phyloP scores from a whole-genome alignment of 2,888 invertebrate species.

The Pinctada fucata region DNA sequence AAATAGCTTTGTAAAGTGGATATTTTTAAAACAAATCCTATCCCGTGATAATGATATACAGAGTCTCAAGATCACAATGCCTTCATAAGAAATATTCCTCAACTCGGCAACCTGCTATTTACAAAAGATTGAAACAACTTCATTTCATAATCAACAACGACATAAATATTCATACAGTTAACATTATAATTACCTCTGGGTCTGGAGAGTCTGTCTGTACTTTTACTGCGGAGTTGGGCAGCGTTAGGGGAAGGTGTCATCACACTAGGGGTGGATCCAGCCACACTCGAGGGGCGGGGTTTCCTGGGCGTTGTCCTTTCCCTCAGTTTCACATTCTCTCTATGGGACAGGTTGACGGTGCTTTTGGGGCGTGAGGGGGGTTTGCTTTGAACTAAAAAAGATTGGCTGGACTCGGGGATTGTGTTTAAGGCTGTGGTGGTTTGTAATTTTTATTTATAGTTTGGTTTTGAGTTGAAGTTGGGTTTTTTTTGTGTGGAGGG shows the following conservation, averaged over 20 bases:
- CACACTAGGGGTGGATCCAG: slow-evolving; percentile 69
- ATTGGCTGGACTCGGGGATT: slow-evolving; percentile 70
- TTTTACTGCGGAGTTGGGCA: slow-evolving; percentile 62
- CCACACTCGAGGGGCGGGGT: slow-evolving; percentile 70
- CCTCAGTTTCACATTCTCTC: slow-evolving; percentile 56
- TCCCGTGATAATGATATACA: no score
- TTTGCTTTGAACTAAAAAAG: slow-evolving; percentile 69
- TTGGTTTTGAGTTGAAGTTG: neutral
- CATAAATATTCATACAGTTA: no score
- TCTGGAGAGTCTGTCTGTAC: slow-evolving; percentile 63
- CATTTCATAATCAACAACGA: neutral
- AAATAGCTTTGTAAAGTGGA: no score
- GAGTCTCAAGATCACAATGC: no score
- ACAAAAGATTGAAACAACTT: no score
- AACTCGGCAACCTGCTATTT: no score
- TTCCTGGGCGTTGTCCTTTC: slow-evolving; percentile 63
- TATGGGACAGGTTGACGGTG: slow-evolving; percentile 55
- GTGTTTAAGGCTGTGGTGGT: slow-evolving; percentile 65
- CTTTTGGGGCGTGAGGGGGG: slow-evolving; percentile 61
- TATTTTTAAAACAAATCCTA: no score
- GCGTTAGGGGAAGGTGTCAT: slow-evolving; percentile 51
- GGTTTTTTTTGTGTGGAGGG: no score
- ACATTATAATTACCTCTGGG: slow-evolving; percentile 47
- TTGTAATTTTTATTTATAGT: neutral
- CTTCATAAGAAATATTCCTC: no score